Percentiles rank a stretch among this genome's conserved stretches.
phyloP scores from a whole-genome alignment of 2,888 invertebrate genomes.

The Tipula confusa region DNA sequence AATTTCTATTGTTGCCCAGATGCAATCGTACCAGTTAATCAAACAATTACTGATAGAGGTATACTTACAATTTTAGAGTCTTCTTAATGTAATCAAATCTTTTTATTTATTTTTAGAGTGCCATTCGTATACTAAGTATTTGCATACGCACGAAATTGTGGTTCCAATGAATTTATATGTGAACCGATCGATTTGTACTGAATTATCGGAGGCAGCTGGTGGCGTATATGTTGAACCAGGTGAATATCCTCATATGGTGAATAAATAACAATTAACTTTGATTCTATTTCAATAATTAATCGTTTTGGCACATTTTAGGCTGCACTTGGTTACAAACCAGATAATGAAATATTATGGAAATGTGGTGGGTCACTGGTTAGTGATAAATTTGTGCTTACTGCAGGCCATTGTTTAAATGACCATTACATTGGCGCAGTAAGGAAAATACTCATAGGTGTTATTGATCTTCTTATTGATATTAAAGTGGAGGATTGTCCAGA shows the following conservation, averaged over 20 bases:
- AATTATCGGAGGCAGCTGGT: not conserved
- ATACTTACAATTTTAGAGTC: not conserved
- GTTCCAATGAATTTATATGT: not conserved
- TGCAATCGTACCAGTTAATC: not conserved
- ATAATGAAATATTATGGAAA: not conserved
- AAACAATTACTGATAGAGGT: not conserved
- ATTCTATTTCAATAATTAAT: too few species aligned
- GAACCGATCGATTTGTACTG: not conserved
- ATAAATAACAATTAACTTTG: not conserved
- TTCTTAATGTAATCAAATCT: not conserved
- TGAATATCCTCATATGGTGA: not conserved
- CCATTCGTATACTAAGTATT: not conserved
- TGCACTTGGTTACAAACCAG: not conserved
- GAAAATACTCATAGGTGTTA: not conserved
- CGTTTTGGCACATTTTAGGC: not conserved
- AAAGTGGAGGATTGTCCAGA: not conserved
- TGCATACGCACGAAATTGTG: not conserved
- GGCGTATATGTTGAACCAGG: not conserved
- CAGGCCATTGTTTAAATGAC: not conserved
- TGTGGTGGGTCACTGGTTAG: constrained; percentile 12
- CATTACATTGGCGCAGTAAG: not conserved
- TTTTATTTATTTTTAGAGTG: not conserved
- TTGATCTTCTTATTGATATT: not conserved
- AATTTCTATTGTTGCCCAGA: not conserved
- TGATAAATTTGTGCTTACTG: not conserved